These are phyloP conservation scores for Mus caroli DNA, from an alignment of 2,797 vertebrate species.

Conservation along the genomic window DNA sequence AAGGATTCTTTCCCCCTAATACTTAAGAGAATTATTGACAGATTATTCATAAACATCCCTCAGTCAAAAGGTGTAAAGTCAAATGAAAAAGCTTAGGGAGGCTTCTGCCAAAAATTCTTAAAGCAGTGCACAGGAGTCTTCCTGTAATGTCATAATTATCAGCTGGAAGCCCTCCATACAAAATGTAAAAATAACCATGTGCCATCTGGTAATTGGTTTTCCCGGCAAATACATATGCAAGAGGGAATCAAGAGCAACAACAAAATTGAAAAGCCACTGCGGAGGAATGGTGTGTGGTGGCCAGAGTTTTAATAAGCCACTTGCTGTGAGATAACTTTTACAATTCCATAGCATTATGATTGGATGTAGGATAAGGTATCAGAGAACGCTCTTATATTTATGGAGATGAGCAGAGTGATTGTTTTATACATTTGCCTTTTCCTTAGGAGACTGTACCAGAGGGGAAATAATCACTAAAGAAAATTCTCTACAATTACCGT, in stretches of 20 bases:
- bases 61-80: constrained; percentile 69
- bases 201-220: constrained; percentile 87
- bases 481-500: constrained; percentile 47
- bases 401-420: constrained; percentile 57
- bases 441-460: constrained; percentile 53
- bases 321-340: constrained; percentile 79
- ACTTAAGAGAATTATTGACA: constrained; percentile 67
- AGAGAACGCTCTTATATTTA: constrained; percentile 70
- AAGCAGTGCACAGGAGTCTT: constrained; percentile 84
- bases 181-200: constrained; percentile 87
- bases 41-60: constrained; percentile 78
- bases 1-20: constrained; percentile 40
- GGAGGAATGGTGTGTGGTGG: constrained; percentile 80
- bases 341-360: constrained; percentile 49
- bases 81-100: constrained; percentile 74
- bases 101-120: constrained; percentile 83
- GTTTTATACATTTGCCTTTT: constrained; percentile 63
- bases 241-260: constrained; percentile 85
- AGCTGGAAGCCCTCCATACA: constrained; percentile 86
- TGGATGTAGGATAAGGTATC: constrained; percentile 61
- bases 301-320: constrained; percentile 79
- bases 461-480: constrained; percentile 68
- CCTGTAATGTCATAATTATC: constrained; percentile 88
- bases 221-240: constrained; percentile 86
- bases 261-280: constrained; percentile 82